Evolutionary conservation across 2,888 invertebrate species (phyloP), one percentile per base, ranked within the genome.

Genomic region (Caenorhabditis wallacei): DNA sequence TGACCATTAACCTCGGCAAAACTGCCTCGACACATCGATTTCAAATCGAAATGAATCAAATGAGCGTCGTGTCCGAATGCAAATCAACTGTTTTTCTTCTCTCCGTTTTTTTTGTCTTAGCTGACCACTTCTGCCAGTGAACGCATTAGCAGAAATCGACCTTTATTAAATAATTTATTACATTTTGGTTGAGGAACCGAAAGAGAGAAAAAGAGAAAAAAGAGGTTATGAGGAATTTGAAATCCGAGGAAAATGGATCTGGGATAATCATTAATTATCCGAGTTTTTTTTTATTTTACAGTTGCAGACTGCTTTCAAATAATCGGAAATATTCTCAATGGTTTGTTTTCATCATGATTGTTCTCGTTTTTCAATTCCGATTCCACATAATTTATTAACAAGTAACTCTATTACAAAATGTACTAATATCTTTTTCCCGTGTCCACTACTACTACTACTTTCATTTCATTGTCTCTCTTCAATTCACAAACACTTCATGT

Each of bases 141-240:
- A 35, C 57, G 56, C 69, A 43, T 70, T 57, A 57, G 56, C 69
- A 43, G 30, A n/a, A n/a, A n/a, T 53, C 72, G 72, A 72, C 72
- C 72, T 72, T 53, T 63, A 74, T 74, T 74, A 64, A 26, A 56
- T 74, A 74, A 74, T 74, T 74, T 74, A 74, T 74, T 59, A 53
- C 61, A 63, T 59, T 53, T 59, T 24, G 22, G 51, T n/a, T n/a
- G n/a, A n/a, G 35, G 18, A 35, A 53, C 3, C 11, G 18, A 35
- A 30, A 3, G 30, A 30, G 4, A 30, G 8, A 8, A 30, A 30
- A 30, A 30, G 30, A 30, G 30, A 30, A 30, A 30, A 30, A n/a
- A 54, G 10, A 51, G 64, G 30, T 40, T 40, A 13, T 13, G 40
- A 40, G 37, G n/a, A 56, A 37, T 16, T 48, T 16, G 26, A n/a